phyloP scores from a whole-genome alignment of 2,888 invertebrate genomes.

The Uloborus plumipes region DNA sequence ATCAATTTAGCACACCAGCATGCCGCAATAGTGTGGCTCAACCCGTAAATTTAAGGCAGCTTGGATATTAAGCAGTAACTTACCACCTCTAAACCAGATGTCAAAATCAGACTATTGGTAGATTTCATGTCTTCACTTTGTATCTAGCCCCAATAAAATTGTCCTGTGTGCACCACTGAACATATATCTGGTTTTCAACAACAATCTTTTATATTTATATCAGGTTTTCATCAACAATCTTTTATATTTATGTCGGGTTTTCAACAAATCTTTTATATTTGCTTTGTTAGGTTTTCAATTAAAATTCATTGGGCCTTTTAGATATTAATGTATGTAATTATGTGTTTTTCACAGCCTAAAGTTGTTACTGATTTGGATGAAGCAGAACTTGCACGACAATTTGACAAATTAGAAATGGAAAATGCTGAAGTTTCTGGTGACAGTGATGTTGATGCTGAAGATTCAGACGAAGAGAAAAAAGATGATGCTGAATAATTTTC shows the following conservation, averaged over 20 bases:
- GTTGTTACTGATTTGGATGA: conserved; percentile 99
- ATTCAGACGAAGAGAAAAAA: conserved; percentile 58
- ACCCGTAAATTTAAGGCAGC: too few relatives aligned
- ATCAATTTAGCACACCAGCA: too few relatives aligned
- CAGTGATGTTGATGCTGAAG: conserved; percentile 72
- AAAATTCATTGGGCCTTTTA: conserved; percentile 6
- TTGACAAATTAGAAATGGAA: conserved; percentile 93
- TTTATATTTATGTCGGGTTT: too few relatives aligned
- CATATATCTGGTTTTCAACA: too few relatives aligned
- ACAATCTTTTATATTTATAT: background rate
- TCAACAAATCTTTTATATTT: too few relatives aligned
- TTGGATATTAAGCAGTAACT: too few relatives aligned
- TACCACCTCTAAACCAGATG: too few relatives aligned
- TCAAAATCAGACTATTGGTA: too few relatives aligned
- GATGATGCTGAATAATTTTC: conserved; percentile 40
- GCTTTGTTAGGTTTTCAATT: background rate
- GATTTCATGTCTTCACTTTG: too few relatives aligned
- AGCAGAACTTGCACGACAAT: conserved; percentile 91
- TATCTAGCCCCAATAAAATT: too few relatives aligned
- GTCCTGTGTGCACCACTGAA: too few relatives aligned
- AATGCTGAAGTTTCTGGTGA: conserved; percentile 92
- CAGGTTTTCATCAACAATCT: background rate
- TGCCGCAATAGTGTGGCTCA: too few relatives aligned
- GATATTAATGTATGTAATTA: background rate
- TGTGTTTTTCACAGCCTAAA: conserved; percentile 80